Base-by-base conservation (phyloP, 2,113 vertebrate genomes). In the Azemiops feae region DNA sequence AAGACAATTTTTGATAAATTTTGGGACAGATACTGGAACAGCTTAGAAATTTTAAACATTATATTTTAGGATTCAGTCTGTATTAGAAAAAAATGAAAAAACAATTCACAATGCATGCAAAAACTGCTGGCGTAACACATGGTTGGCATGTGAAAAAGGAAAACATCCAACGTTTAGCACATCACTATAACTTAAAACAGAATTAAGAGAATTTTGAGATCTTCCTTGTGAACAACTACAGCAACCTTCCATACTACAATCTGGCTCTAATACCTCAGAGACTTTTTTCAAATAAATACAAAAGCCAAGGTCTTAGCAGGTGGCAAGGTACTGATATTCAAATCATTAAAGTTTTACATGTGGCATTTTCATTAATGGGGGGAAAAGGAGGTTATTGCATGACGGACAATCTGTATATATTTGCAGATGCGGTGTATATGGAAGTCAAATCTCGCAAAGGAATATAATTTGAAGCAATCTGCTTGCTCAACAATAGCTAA, bases 271-370 rank as follows among this genome's bases (percentile, higher is more conserved):
- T 97, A 96, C 95, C 97, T 96, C 95, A 30, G 90, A 64, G 93
- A 95, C 92, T 92, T 95, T 96, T 97, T 95, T 96, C 98, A 98
- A 98, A 98, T 96, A 98, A 98, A 98, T 97, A 98, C 91, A 95
- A 95, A 96, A 95, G 90, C 88, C 95, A 97, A 94, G 97, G 95
- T 95, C 94, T 93, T 97, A 97, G 97, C 98, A 99, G 98, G 98
- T 98, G 98, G 98, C 94, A 95, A 95, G 92, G 94, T 96, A 95
- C 34, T 97, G 97, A 97, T 97, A 98, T 97, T 97, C 97, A 97
- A 96, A 97, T 97, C 95, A 95, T 97, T 97, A 97, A 94, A 97
- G 97, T 98, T 97, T 97, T 97, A 97, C 96, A 97, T 96, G 96
- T 96, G 96, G 97, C 95, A 96, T 98, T 98, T 98, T 98, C 96